phyloP scores from a whole-genome alignment of 2,113 vertebrate species.

The Psilopogon haemacephalus region DNA sequence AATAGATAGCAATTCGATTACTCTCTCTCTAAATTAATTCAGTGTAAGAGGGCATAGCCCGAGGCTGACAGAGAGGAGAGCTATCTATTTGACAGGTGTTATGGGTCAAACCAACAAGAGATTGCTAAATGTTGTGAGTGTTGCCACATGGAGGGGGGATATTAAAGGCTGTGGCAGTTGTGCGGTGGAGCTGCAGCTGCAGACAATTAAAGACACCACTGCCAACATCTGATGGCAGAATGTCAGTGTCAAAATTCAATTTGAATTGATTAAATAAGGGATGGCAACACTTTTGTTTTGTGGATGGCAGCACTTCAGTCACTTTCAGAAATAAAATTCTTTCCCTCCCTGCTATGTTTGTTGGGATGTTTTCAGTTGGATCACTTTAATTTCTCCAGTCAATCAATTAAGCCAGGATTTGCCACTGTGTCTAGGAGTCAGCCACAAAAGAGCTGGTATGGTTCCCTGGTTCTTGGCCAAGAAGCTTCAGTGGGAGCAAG shows the following conservation, averaged over 20 bases:
- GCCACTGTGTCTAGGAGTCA: conserved; percentile 43
- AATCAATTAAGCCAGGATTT: conserved; percentile 56
- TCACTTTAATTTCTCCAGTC: neutral
- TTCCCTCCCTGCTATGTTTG: conserved; percentile 38
- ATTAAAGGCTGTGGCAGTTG: neutral
- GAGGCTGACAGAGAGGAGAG: neutral
- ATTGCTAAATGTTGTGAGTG: neutral
- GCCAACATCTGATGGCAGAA: conserved; percentile 54
- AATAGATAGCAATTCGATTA: neutral
- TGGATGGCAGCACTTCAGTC: conserved; percentile 66
- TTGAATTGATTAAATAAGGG: conserved; percentile 59
- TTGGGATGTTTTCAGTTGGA: conserved; percentile 28
- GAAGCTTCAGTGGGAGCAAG: conserved; percentile 10
- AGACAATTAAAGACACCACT: conserved; percentile 37
- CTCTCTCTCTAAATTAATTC: neutral
- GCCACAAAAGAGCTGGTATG: conserved; percentile 42
- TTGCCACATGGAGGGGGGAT: neutral
- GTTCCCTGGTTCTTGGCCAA: conserved; percentile 34
- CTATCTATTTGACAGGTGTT: conserved; percentile 32
- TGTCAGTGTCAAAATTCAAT: conserved; percentile 62
- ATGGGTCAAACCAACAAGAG: neutral
- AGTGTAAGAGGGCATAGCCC: neutral
- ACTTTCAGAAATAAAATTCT: conserved; percentile 47
- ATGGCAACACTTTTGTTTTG: conserved; percentile 66
- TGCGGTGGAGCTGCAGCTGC: conserved; percentile 18